Conservation (phyloP, 2,797 vertebrate species). For the Intellagama lesueurii region DNA sequence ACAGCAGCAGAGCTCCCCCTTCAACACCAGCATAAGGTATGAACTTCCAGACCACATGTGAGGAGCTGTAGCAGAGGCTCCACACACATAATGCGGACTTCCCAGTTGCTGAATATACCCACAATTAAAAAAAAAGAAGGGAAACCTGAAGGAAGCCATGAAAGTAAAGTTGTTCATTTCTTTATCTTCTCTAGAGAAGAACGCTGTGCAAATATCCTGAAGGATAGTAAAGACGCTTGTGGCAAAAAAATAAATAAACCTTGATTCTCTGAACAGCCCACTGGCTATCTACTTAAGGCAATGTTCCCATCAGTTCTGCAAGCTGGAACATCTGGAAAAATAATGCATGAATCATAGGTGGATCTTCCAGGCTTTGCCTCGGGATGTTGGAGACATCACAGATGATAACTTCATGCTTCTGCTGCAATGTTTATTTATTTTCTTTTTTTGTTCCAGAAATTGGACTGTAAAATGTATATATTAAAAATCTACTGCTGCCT, state of each 20-base stretch:
- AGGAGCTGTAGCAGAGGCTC: no score
- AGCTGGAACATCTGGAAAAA: constrained; percentile 52
- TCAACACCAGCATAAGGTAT: no score
- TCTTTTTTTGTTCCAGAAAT: constrained; percentile 8
- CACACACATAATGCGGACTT: not conserved
- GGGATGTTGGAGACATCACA: constrained; percentile 11
- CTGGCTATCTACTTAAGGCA: constrained; percentile 18
- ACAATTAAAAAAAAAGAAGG: not conserved
- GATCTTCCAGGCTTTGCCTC: constrained; percentile 28
- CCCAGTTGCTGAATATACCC: not conserved
- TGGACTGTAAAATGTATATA: accelerated
- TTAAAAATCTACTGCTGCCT: not conserved
- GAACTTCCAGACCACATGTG: no score
- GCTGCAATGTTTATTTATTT: constrained; percentile 7
- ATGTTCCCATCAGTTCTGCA: not conserved
- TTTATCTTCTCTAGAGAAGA: not conserved
- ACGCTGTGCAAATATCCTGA: constrained; percentile 24
- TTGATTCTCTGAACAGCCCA: not conserved
- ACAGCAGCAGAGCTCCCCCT: no score
- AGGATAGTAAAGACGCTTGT: constrained; percentile 17
- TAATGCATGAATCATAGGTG: constrained; percentile 2
- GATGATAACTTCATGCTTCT: constrained; percentile 50
- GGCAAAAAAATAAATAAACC: constrained; percentile 31
- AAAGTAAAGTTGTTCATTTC: not conserved
- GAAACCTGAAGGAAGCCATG: not conserved